Evolutionary conservation across 2,797 vertebrate species (phyloP).

Genomic region (Enteromius viviparus): DNA sequence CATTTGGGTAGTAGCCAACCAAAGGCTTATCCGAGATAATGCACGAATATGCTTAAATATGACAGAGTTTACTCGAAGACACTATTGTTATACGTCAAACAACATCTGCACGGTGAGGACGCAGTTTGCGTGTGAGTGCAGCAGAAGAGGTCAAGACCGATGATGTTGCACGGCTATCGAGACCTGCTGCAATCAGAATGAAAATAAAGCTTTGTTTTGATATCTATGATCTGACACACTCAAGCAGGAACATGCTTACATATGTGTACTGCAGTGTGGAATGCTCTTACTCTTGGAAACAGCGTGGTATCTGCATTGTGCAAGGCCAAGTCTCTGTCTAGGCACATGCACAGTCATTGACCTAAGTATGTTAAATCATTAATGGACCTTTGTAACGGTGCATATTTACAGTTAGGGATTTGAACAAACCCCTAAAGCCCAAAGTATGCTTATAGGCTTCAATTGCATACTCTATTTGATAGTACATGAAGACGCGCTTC

Average conservation of each 20-base stretch:
- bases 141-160: conserved; percentile 31
- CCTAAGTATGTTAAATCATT: conserved; percentile 15
- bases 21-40: conserved; percentile 73
- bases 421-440: neutral
- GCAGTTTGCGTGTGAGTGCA: conserved; percentile 20
- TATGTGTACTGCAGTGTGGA: conserved; percentile 26
- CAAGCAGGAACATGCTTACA: conserved; percentile 41
- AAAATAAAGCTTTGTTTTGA: conserved; percentile 67
- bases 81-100: conserved; percentile 50
- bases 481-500: neutral
- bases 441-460: neutral
- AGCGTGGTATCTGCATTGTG: conserved; percentile 15
- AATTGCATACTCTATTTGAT: neutral
- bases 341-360: conserved; percentile 16
- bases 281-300: conserved; percentile 10
- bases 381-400: neutral
- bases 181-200: conserved; percentile 68
- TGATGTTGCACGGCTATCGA: conserved; percentile 54
- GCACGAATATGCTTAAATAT: conserved; percentile 69
- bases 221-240: conserved; percentile 57
- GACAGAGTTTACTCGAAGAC: conserved; percentile 65
- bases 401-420: conserved; percentile 5
- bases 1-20: conserved; percentile 69
- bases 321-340: conserved; percentile 15
- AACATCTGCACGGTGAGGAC: conserved; percentile 51